A percentile compares a stretch with the other conserved stretches of the same genome.
Conservation (phyloP, 2,888 invertebrate genomes). For the Schrankia costaestrigalis region DNA sequence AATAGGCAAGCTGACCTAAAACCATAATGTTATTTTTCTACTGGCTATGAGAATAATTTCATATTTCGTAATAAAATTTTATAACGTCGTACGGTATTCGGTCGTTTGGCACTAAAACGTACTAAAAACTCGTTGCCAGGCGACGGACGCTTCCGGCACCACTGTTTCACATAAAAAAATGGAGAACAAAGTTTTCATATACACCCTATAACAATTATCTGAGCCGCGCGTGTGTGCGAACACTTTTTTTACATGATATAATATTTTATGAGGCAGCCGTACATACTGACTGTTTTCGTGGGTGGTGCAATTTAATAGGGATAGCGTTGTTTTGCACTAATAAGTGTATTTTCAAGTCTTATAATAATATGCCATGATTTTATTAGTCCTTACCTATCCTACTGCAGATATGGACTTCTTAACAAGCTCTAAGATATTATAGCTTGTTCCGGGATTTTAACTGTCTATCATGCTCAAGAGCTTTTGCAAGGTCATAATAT, state of each 20-base stretch:
- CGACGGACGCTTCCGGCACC: constrained; percentile 11
- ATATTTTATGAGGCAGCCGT: constrained; percentile 60
- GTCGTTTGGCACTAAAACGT: constrained; percentile 29
- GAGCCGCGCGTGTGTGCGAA: constrained; percentile 36
- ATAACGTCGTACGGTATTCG: constrained; percentile 11
- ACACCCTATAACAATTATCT: constrained; percentile 58
- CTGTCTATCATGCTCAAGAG: too few relatives aligned
- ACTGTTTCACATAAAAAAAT: constrained; percentile 28
- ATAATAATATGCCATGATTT: too few relatives aligned
- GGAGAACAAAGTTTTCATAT: constrained; percentile 47
- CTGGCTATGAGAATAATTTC: constrained; percentile 5
- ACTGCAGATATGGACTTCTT: too few relatives aligned
- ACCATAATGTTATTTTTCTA: too few relatives aligned
- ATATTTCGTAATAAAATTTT: constrained; percentile 16
- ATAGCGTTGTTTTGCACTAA: too few relatives aligned
- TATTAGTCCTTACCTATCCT: too few relatives aligned
- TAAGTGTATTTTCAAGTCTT: too few relatives aligned
- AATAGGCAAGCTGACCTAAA: too few relatives aligned
- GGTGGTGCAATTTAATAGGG: not conserved
- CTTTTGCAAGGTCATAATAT: too few relatives aligned
- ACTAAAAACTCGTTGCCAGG: constrained; percentile 19
- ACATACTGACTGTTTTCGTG: constrained; percentile 27
- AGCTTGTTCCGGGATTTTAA: too few relatives aligned
- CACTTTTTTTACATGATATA: constrained; percentile 57
- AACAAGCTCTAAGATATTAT: too few relatives aligned